phyloP scores from a whole-genome alignment of 2,797 vertebrate genomes.

The Podargus strigoides region DNA sequence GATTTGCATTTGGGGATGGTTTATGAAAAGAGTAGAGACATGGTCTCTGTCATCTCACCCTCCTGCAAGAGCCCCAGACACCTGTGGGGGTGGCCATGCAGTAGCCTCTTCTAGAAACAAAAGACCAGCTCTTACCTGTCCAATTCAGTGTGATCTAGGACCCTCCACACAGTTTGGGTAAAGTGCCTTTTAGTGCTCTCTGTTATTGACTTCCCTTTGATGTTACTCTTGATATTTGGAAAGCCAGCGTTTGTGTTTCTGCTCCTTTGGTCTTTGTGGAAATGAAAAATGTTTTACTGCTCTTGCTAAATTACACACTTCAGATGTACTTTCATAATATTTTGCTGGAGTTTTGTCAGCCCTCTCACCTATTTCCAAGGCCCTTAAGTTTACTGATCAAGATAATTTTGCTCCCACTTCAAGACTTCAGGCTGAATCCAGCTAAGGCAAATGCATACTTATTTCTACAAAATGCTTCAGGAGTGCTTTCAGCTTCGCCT shows the following conservation, averaged over 20 bases:
- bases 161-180: neutral
- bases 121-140: neutral
- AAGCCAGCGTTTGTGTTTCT: neutral
- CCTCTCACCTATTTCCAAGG: neutral
- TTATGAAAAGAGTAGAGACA: neutral
- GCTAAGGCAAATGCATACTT: neutral
- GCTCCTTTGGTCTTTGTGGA: neutral
- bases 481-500: neutral
- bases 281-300: neutral
- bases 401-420: neutral
- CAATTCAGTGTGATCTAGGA: neutral
- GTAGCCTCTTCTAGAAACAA: neutral
- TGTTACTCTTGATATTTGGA: neutral
- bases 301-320: neutral
- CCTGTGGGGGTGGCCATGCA: accelerated
- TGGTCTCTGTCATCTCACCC: neutral
- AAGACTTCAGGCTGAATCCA: neutral
- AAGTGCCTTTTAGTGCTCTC: neutral
- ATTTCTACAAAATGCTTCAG: neutral
- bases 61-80: neutral
- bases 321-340: neutral
- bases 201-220: neutral
- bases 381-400: neutral
- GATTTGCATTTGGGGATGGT: neutral
- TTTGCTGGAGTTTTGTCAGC: neutral